Evolutionary conservation across 1,140 invertebrate species (phyloP), one percentile per base, ranked within the genome.

Genomic region (Proales similis): DNA sequence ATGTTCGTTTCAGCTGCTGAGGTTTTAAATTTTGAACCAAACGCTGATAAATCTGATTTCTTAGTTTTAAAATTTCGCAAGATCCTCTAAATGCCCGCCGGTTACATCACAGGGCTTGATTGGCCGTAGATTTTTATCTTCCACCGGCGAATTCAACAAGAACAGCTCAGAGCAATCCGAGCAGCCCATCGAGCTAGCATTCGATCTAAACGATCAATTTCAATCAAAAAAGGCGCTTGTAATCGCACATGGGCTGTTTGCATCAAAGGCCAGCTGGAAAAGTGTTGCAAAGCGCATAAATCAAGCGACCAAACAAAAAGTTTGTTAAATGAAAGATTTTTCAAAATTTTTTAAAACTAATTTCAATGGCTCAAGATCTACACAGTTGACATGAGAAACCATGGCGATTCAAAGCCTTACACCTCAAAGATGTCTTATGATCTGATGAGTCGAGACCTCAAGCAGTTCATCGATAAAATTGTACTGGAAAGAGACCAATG

Each of bases 311-410:
- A 61, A 61, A 12, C 17, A 29, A 45, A 61, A 61, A 61, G 57
- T 61, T 9, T 36, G 9, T 36, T 36, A n/a, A 45, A n/a, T 2
- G 4, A 2, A 45, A 2, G 1, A 11, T 3, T 45, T n/a, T 1
- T 2, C 17, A 36, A 36, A 9, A 9, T n/a, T 45, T 45, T n/a
- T 3, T 19, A 19, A 22, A 1, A 11, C 14, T 14, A 45, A 3
- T 4, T 45, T 45, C 11, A 14, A 45, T 3, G 9, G 2, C 20
- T 3, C 26, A 22, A 45, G 42, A 14, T 45, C 26, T 43, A 45
- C 4, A 46, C 57, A 4, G 39, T 61, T 46, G 57, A 61, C 47
- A 38, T 61, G 17, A 24, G 57, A 4, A 61, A 61, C 38, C 57
- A 61, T 46, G 57, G 57, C 26, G 57, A 61, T 14, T 45, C 57